Percentiles rank a stretch among this genome's conserved stretches.
phyloP scores from a whole-genome alignment of 2,113 vertebrate genomes.

The Setophaga petechia region DNA sequence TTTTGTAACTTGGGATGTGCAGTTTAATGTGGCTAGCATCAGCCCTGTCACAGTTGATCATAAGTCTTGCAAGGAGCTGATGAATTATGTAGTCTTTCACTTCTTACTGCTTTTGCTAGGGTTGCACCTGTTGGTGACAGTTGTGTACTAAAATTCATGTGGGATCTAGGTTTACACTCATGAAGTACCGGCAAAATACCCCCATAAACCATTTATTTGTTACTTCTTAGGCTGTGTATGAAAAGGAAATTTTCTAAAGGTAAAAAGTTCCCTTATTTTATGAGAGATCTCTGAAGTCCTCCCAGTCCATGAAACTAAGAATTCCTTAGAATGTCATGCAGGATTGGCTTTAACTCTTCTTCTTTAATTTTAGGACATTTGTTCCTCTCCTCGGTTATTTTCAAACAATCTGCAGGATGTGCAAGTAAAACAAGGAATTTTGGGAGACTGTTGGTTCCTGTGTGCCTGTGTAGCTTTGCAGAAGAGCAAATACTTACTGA shows the following conservation, averaged over 20 bases:
- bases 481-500: constrained; percentile 81
- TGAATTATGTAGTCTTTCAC: background rate
- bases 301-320: background rate
- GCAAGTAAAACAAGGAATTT: constrained; percentile 90
- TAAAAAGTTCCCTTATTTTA: background rate
- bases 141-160: background rate
- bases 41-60: background rate
- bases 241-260: background rate
- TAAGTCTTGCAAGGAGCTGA: background rate
- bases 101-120: background rate
- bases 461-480: constrained; percentile 90
- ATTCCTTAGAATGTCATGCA: background rate
- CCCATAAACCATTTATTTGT: background rate
- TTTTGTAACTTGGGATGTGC: background rate
- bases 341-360: background rate
- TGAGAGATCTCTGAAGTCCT: background rate
- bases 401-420: constrained; percentile 76
- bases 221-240: background rate
- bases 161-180: background rate
- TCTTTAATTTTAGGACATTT: constrained; percentile 84
- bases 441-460: constrained; percentile 97
- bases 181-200: background rate
- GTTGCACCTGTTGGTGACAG: background rate
- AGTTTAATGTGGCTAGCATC: background rate
- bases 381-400: constrained; percentile 81